These are phyloP conservation scores for Somateria mollissima DNA, from an alignment of 2,797 vertebrate genomes.

Conservation along the genomic window DNA sequence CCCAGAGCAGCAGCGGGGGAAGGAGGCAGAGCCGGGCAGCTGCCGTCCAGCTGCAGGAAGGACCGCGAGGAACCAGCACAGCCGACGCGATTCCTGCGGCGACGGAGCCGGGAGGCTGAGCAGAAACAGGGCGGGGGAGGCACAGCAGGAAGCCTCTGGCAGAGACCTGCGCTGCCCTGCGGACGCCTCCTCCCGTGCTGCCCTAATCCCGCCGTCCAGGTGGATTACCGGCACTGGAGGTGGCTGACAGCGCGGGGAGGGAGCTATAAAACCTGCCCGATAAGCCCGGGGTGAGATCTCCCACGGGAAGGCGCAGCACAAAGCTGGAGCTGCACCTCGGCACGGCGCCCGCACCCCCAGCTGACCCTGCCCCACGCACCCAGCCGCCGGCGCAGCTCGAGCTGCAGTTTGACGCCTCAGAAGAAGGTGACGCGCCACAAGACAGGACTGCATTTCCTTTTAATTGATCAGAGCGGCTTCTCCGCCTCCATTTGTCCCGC, in stretches of 20 bases:
- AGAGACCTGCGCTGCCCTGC: not conserved
- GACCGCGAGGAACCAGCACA: not conserved
- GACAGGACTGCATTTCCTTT: slow-evolving; percentile 44
- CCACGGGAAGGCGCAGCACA: not conserved
- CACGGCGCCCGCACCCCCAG: accelerated
- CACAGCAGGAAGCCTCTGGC: not conserved
- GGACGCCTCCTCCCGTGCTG: not conserved
- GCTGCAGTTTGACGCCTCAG: not conserved
- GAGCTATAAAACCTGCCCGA: not conserved
- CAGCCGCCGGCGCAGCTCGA: not conserved
- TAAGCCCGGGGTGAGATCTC: not conserved
- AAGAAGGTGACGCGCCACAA: not conserved
- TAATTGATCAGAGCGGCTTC: slow-evolving; percentile 35
- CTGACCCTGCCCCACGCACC: accelerated
- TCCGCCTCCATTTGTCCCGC: not conserved
- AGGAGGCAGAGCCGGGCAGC: not conserved
- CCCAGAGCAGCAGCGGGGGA: not conserved
- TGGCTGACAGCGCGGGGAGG: not conserved
- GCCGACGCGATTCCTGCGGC: accelerated
- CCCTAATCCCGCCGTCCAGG: not conserved
- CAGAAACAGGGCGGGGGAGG: not conserved
- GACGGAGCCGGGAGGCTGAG: accelerated
- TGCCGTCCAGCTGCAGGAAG: not conserved
- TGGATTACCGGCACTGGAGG: not conserved
- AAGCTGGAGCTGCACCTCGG: not conserved